A percentile compares a stretch with the other conserved stretches of the same genome.
Conservation (phyloP, 2,888 invertebrate genomes). For the Hyppa rectilinea region DNA sequence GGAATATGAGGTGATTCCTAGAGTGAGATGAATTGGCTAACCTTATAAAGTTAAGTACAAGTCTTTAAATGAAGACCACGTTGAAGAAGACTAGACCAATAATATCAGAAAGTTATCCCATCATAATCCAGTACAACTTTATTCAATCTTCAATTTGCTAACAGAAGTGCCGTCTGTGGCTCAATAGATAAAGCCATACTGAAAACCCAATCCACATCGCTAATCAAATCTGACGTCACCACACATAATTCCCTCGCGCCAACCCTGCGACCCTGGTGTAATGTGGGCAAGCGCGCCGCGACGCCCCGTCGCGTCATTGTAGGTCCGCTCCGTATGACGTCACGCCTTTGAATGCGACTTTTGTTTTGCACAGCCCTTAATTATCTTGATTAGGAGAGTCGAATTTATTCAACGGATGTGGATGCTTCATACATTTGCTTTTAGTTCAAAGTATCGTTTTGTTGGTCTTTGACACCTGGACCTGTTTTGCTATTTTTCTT, state of each 20-base stretch:
- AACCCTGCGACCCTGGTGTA: constrained; percentile 79
- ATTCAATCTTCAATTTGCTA: constrained; percentile 1
- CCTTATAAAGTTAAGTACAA: too few relatives aligned
- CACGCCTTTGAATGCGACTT: constrained; percentile 80
- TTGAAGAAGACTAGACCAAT: neutral
- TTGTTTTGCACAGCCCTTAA: constrained; percentile 84
- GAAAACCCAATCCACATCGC: constrained; percentile 47
- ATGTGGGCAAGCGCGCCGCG: constrained; percentile 76
- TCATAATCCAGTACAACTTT: constrained; percentile 1
- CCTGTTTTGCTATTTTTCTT: constrained; percentile 17
- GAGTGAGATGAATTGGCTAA: too few relatives aligned
- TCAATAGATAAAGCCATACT: constrained; percentile 21
- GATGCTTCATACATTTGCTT: constrained; percentile 44
- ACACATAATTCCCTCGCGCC: constrained; percentile 54
- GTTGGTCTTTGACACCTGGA: constrained; percentile 5
- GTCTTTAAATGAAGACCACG: neutral
- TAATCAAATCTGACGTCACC: constrained; percentile 51
- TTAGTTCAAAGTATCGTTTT: constrained; percentile 24
- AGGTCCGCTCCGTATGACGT: constrained; percentile 74
- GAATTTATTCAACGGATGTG: constrained; percentile 62
- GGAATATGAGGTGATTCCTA: too few relatives aligned
- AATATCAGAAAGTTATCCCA: neutral
- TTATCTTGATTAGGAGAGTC: constrained; percentile 83
- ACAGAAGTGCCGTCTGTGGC: neutral
- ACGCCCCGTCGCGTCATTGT: constrained; percentile 80